Percentiles rank a stretch among this genome's conserved stretches.
Evolutionary conservation across 2,888 invertebrate species (phyloP).

Genomic region (Lampropteryx suffumata): DNA sequence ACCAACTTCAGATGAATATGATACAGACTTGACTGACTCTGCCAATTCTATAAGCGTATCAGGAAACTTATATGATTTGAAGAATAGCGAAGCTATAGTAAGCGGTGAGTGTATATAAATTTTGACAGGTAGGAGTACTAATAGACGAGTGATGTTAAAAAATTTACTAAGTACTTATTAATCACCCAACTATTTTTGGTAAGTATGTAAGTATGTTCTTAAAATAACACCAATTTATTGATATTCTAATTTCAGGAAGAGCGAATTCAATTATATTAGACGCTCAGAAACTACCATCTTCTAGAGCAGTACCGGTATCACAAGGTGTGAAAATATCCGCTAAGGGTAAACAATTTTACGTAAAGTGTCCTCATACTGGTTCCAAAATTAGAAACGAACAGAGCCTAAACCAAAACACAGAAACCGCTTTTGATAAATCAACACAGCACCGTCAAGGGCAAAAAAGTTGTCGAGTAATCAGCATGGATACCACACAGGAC

Average conservation of each 20-base stretch:
- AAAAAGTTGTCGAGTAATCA: constrained; percentile 24
- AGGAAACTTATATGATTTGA: constrained; percentile 35
- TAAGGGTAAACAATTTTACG: neutral
- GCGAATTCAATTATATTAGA: too few relatives aligned
- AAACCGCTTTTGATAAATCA: constrained; percentile 6
- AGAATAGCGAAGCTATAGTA: constrained; percentile 9
- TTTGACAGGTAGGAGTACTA: neutral
- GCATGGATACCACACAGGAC: constrained; percentile 53
- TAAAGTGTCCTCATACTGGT: neutral
- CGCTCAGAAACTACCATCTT: neutral
- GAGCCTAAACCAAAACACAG: neutral
- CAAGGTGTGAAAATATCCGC: constrained; percentile 9
- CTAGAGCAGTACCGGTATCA: neutral
- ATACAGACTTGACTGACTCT: constrained; percentile 31
- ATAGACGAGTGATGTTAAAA: too few relatives aligned
- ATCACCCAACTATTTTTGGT: too few relatives aligned
- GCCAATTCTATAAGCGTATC: constrained; percentile 44
- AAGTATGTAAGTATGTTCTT: too few relatives aligned
- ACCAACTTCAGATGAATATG: constrained; percentile 42
- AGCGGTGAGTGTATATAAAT: constrained; percentile 39
- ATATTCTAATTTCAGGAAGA: too few relatives aligned
- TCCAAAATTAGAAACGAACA: constrained; percentile 5
- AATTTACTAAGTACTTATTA: too few relatives aligned
- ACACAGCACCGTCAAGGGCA: constrained; percentile 13
- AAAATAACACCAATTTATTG: too few relatives aligned